Evolutionary conservation across 2,888 invertebrate species (phyloP).

Genomic region (Spilarctia lutea): DNA sequence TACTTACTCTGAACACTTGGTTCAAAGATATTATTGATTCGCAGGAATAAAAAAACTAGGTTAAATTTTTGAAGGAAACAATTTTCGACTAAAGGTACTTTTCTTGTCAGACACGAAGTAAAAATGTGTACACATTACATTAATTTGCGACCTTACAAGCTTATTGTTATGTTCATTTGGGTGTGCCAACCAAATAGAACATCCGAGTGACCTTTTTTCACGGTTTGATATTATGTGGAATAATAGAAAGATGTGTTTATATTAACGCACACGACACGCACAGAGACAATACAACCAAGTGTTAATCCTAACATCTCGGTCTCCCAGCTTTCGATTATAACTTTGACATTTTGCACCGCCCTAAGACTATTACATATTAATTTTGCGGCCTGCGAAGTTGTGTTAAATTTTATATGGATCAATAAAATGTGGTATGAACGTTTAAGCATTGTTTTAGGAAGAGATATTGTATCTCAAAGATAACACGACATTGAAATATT

Average conservation of each 20-base stretch:
- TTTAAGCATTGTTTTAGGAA: background rate
- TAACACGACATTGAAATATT: background rate
- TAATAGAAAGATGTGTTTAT: conserved; percentile 56
- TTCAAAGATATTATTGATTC: background rate
- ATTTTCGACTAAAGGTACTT: background rate
- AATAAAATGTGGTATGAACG: conserved; percentile 9
- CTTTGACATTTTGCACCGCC: conserved; percentile 18
- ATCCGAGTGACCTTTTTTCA: conserved; percentile 68
- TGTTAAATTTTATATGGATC: conserved; percentile 1
- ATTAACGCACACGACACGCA: conserved; percentile 8
- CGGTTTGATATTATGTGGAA: conserved; percentile 59
- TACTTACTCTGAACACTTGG: background rate
- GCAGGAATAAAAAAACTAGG: background rate
- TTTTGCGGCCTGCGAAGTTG: conserved; percentile 10
- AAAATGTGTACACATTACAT: conserved; percentile 20
- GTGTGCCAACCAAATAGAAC: conserved; percentile 60
- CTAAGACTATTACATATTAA: conserved; percentile 16
- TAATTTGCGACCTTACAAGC: conserved; percentile 22
- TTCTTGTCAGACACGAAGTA: background rate
- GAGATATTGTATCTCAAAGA: background rate
- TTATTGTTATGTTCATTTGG: conserved; percentile 45
- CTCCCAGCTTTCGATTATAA: conserved; percentile 19
- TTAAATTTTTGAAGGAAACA: background rate
- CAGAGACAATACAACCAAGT: conserved; percentile 20
- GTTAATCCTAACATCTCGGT: conserved; percentile 25